Evolutionary conservation across 2,888 invertebrate genomes (phyloP), one percentile per base, ranked within the genome.

Genomic region (Tribolium freemani): DNA sequence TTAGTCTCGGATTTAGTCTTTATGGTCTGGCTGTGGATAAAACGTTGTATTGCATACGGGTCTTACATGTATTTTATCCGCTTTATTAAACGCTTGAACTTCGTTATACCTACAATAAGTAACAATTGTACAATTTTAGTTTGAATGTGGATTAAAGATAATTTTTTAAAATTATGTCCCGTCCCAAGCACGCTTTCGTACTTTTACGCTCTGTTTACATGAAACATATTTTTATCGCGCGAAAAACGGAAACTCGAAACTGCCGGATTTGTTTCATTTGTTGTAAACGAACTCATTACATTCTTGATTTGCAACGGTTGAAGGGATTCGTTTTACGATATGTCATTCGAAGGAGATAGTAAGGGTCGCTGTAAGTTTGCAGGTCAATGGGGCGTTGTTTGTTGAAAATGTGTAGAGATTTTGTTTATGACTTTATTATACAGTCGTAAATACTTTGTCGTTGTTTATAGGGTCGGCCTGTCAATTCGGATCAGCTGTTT

Each of bases 271-370:
- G 16, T 48, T 48, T 48, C 10, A 16, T 26, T 46, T 60, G 10
- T 3, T 9, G 45, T 45, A 58, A 58, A 58, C 16, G 45, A 58
- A 58, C 30, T 46, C 21, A 38, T 63, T 31, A 63, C 50, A 38
- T 63, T 63, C 51, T 38, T 51, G 51, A 63, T 63, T 63, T 51
- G 63, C 63, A 63, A 63, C 26, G 45, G 20, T n/a, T 45, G 45
- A 58, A 45, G 21, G 48, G 60, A 30, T 46, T 13, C 51, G 38
- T 20, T 63, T 63, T 63, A 63, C 51, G 63, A 63, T 63, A 51
- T 63, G 63, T 63, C 63, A 63, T 63, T 60, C 11, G 6, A 60
- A 60, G 30, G 26, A 60, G 60, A 60, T 60, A 60, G 46, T 60
- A 20, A 46, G 26, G 26, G 60, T 26, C 60, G 45, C 26, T 26